phyloP scores from a whole-genome alignment of 2,113 vertebrate species.

The Butorides virescens region DNA sequence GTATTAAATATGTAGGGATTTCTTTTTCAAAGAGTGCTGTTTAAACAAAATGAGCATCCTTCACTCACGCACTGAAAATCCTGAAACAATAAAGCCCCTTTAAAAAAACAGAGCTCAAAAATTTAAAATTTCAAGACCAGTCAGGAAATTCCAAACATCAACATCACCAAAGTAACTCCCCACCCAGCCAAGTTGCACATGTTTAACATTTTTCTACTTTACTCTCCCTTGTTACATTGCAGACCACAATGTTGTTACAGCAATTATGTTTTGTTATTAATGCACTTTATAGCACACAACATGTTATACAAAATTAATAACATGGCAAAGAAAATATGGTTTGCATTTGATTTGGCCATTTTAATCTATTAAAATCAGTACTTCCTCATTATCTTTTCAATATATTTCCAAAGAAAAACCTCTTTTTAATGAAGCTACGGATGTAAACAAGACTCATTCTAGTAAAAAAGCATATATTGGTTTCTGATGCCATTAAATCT shows the following conservation, averaged over 20 bases:
- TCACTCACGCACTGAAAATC: not conserved
- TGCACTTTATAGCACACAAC: not conserved
- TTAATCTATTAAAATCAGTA: not conserved
- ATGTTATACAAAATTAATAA: not conserved
- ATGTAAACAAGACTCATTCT: not conserved
- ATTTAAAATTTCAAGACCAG: not conserved
- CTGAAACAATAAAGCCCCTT: not conserved
- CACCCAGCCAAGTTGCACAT: not conserved
- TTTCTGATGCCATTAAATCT: not conserved
- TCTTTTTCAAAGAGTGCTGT: not conserved
- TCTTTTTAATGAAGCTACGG: not conserved
- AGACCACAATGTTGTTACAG: not conserved
- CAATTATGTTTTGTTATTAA: not conserved
- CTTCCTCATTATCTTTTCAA: not conserved
- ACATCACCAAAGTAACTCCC: not conserved
- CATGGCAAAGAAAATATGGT: not conserved
- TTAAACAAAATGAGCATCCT: not conserved
- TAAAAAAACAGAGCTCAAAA: not conserved
- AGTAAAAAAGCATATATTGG: not conserved
- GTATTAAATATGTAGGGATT: not conserved
- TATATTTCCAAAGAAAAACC: not conserved
- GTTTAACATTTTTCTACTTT: conserved; percentile 19
- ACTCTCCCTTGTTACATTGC: not conserved
- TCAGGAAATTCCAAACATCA: conserved; percentile 8
- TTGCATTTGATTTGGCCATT: not conserved